Base-by-base conservation (phyloP, 2,797 vertebrate genomes). In the Stomatorhinus walkeri region DNA sequence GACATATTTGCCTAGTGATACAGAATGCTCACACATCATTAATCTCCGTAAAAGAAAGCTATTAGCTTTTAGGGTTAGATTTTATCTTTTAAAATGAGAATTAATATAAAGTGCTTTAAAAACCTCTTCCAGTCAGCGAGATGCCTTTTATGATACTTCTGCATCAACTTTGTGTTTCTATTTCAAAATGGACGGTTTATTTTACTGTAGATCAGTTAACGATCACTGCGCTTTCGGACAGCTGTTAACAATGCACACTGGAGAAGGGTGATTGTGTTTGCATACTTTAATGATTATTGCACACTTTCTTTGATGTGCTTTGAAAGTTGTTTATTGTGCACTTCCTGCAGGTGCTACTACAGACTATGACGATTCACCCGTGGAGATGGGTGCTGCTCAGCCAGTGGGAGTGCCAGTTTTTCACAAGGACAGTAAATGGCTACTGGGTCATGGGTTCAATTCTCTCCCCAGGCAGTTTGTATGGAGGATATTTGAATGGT, bases 121-220 rank as follows among this genome's bases (percentile, higher is more conserved):
- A 81, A 51, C 68, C 24, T 72, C 64, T 72, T 72, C 64, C 28
- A 36, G 64, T 51, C 87, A 89, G 87, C 7, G 12, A 64, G 87
- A n/a, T 68, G 48, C 28, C 12, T 68, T 52, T 19, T 43, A 28
- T 54, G 68, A 40, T 88, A 72, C 76, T 48, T 81, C 51, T 32
- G 52, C 8, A 22, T 84, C 89, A 90, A 89, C 89, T 89, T 88
- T 68, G 83, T 89, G 86, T 59, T 64, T 90, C 28, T 56, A 9
- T 32, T 89, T 36, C 87, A 81, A 51, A 76, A 87, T 81, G 89
- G 76, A 46, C 61, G 83, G 89, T 90, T 89, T 89, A 87, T 89
- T 89, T 89, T 89, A 86, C 87, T 72, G 79, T 87, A 68, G 16
- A 89, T 90, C 83, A 87, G 87, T 54, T 89, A 90, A 87, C 24